Evolutionary conservation across 2,888 invertebrate genomes (phyloP), one percentile per base, ranked within the genome.

Genomic region (Trachelus stipa): DNA sequence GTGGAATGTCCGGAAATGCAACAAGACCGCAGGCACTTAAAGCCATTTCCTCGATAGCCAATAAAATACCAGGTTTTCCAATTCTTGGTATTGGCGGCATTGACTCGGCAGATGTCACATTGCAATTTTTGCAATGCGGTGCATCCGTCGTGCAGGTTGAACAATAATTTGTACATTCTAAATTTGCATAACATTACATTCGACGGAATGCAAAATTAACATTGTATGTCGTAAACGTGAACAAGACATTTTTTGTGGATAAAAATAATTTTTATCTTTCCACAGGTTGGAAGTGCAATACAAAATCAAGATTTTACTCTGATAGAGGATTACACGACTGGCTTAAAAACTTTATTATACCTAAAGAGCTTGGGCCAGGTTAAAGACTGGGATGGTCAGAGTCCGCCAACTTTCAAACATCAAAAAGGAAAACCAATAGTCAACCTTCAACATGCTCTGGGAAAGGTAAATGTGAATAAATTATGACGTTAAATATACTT

Each of bases 281-380:
- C 79, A n/a, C 86, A 96, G 96, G 94, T 98, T 78, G 97, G 99
- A 92, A 99, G 98, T 86, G 97, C 99, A 0, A 95, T 99, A 33
- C 99, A 99, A 92, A 99, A 99, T 92, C 99, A 99, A 92, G 99
- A 99, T 92, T 99, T 98, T 89, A 99, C 99, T 0, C 92, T 99
- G 0, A 96, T 99, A 74, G 97, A 99, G 12, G 99, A 99, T 92
- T 99, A 99, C 90, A 94, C 96, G 78, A 96, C 95, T 0, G 98
- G 98, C 0, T 92, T 99, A 15, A 97, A 97, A 91, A 94, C 98
- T 0, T 91, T 98, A 40, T 92, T 99, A 11, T 99, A 98, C 90
- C 92, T 98, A 12, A 94, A 96, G 84, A 94, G 95, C 0, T 93
- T 96, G 9, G 93, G 94, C 12, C 92, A 93, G 3, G 86, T 93